phyloP scores from a whole-genome alignment of 2,888 invertebrate genomes.

The Ormyrus nitidulus region DNA sequence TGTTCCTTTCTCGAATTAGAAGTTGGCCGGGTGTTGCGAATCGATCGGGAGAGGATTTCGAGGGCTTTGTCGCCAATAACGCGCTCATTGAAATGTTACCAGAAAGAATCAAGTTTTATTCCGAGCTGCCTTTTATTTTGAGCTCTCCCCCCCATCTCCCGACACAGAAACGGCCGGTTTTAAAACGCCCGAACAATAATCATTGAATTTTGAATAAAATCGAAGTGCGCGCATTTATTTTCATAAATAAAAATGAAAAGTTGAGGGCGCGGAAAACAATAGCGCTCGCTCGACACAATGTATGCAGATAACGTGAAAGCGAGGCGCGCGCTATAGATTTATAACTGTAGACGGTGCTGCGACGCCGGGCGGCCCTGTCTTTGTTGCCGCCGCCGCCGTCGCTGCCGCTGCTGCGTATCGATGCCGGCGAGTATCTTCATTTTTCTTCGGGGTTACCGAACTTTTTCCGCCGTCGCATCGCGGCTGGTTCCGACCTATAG shows the following conservation, averaged over 20 bases:
- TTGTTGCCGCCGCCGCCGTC: too few relatives aligned
- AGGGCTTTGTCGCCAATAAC: not conserved
- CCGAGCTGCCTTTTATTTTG: too few relatives aligned
- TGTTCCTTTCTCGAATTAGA: too few relatives aligned
- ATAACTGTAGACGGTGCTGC: not conserved
- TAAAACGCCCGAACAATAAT: too few relatives aligned
- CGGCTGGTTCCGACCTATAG: conserved; percentile 31
- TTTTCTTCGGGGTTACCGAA: conserved; percentile 60
- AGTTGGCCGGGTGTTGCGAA: too few relatives aligned
- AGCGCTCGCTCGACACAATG: not conserved
- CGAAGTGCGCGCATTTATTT: conserved; percentile 9
- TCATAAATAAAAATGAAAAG: conserved; percentile 8
- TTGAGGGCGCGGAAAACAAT: not conserved
- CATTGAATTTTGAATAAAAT: not conserved
- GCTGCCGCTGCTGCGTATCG: not conserved
- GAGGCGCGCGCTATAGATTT: conserved; percentile 1
- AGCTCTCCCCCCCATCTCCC: not conserved
- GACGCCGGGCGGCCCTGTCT: not conserved
- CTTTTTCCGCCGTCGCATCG: conserved; percentile 55
- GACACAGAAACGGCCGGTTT: not conserved
- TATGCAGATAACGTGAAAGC: too few relatives aligned
- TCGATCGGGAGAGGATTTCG: too few relatives aligned
- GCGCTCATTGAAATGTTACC: conserved; percentile 8
- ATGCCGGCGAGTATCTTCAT: conserved; percentile 53
- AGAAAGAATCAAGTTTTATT: not conserved